A percentile compares a stretch with the other conserved stretches of the same genome.
These are phyloP conservation scores for Tyria jacobaeae DNA, from an alignment of 2,888 invertebrate species.

Conservation along the genomic window DNA sequence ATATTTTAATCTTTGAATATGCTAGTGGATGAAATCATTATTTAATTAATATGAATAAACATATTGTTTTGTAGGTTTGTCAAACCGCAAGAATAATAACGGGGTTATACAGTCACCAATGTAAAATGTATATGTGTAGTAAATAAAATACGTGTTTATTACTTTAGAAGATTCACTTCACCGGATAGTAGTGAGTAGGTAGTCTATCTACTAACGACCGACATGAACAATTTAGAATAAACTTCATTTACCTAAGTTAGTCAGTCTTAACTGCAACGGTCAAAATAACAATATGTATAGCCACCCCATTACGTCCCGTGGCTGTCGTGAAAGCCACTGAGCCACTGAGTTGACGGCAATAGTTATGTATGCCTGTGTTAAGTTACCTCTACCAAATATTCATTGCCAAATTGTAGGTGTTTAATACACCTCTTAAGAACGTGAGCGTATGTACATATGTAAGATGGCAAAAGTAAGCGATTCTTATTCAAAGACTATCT, in stretches of 20 bases:
- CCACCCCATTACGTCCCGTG: too few relatives aligned
- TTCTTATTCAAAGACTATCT: neutral
- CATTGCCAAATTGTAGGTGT: too few relatives aligned
- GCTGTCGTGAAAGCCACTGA: too few relatives aligned
- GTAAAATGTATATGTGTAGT: neutral
- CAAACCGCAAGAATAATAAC: slow-evolving; percentile 1
- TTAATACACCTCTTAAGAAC: too few relatives aligned
- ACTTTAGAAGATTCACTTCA: neutral
- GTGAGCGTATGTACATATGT: too few relatives aligned
- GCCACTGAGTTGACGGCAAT: too few relatives aligned
- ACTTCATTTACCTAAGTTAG: too few relatives aligned
- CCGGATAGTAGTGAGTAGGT: neutral
- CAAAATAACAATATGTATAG: too few relatives aligned
- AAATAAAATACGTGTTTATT: neutral
- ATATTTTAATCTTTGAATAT: neutral
- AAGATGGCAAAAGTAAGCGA: neutral
- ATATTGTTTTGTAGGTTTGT: neutral
- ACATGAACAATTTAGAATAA: too few relatives aligned
- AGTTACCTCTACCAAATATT: too few relatives aligned
- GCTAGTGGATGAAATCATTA: slow-evolving; percentile 6
- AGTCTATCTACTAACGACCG: neutral
- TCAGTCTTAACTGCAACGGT: too few relatives aligned
- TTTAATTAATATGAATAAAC: neutral
- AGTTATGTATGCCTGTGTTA: too few relatives aligned
- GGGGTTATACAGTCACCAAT: neutral